Percentiles rank a stretch among this genome's conserved stretches.
These are phyloP conservation scores for Leptobrachium ailaonicum DNA, from an alignment of 2,113 vertebrate species.

Conservation along the genomic window DNA sequence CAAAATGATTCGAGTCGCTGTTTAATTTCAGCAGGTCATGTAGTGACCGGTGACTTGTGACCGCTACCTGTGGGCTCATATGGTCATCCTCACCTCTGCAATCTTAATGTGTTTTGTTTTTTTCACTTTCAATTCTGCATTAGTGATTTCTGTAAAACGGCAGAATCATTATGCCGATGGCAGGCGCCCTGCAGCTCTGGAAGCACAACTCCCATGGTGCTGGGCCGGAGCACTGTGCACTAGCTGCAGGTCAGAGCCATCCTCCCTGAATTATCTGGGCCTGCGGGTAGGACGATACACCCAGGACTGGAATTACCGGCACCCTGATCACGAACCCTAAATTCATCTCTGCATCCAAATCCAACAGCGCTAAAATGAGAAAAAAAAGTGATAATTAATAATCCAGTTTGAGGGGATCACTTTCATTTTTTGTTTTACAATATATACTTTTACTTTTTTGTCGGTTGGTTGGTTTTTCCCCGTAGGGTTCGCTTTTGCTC, in stretches of 20 bases:
- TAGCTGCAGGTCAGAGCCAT: too few species aligned
- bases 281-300: background rate
- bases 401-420: background rate
- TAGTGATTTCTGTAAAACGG: too few species aligned
- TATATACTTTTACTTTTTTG: background rate
- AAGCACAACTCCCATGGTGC: too few species aligned
- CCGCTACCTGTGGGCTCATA: background rate
- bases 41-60: background rate
- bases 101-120: too few species aligned
- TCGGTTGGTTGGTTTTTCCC: background rate
- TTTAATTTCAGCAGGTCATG: too few species aligned
- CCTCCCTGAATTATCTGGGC: too few species aligned
- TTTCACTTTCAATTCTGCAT: too few species aligned
- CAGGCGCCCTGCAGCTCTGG: too few species aligned
- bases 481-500: conserved; percentile 19
- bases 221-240: too few species aligned
- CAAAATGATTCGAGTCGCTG: background rate
- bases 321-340: background rate
- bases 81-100: background rate
- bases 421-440: background rate
- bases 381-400: background rate
- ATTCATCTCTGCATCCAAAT: background rate
- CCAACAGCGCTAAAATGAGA: background rate
- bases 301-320: conserved; percentile 36
- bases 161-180: too few species aligned